Evolutionary conservation across 2,888 invertebrate genomes (phyloP), one percentile per base, ranked within the genome.

Genomic region (Cheilosia soror): DNA sequence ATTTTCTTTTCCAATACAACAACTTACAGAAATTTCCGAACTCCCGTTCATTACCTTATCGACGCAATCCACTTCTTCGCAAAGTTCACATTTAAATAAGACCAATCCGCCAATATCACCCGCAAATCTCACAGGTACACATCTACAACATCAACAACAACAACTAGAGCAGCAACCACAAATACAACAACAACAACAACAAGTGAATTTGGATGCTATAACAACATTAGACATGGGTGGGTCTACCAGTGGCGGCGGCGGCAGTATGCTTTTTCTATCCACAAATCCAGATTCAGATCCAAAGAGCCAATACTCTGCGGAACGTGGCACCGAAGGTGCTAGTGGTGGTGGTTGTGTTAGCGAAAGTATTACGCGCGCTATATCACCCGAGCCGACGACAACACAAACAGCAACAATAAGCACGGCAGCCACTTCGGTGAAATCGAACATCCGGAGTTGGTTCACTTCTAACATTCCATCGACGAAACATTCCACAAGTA

Each of bases 31-130:
- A 89, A 90, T 91, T 89, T 90, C 91, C 68, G 91, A 91, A 87
- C 89, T 91, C 77, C 91, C 91, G 78, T 91, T 89, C 88, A 89
- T 91, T 72, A 88, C 90, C 68, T 88, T 91, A 68, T 89, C 91
- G 20, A 89, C 89, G 87, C 89, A 88, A 88, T 87, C 88, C n/a
- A 85, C 87, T 72, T 87, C 84, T 53, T 89, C 90, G 65, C 89
- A 91, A 37, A 91, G 90, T 88, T 91, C 91, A 47, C 90, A 90
- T 87, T 91, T 91, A 49, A 91, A 90, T 13, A 89, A 90, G 60
- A 91, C 90, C 73, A 90, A 91, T 76, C 90, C 90, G 72, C 79
- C 87, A 82, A 87, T 84, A 85, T 76, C 86, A 87, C 77, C 85
- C 73, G 86, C 83, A 69, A 82, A 78, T 83, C 65, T 87, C 49